Evolutionary conservation across 1,140 invertebrate genomes (phyloP).

Genomic region (Mercenaria mercenaria): DNA sequence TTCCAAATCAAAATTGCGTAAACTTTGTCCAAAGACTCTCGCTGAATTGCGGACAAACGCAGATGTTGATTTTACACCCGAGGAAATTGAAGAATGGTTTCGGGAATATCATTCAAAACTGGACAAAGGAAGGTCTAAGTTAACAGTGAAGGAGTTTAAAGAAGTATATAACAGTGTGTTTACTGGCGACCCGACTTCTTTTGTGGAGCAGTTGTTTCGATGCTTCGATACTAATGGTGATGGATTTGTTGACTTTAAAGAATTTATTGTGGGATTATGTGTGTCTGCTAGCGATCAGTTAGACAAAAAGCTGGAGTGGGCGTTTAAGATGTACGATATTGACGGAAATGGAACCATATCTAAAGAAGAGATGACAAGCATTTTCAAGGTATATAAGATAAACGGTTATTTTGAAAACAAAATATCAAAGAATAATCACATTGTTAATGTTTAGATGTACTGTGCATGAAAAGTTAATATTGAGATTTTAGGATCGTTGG

Average conservation of each 20-base stretch:
- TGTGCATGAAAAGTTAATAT: too few species aligned
- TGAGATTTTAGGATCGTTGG: too few species aligned
- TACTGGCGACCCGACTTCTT: constrained; percentile 67
- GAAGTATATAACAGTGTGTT: constrained; percentile 74
- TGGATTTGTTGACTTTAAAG: constrained; percentile 75
- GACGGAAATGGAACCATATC: constrained; percentile 94
- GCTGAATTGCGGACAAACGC: constrained; percentile 54
- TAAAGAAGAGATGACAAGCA: constrained; percentile 86
- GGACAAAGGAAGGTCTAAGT: constrained; percentile 2
- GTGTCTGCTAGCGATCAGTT: constrained; percentile 89
- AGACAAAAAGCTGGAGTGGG: constrained; percentile 96
- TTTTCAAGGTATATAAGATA: constrained; percentile 77
- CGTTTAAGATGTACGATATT: constrained; percentile 96
- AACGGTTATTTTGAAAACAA: too few species aligned
- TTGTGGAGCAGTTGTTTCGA: constrained; percentile 74
- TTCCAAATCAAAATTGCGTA: not conserved
- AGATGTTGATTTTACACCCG: constrained; percentile 95
- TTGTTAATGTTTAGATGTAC: too few species aligned
- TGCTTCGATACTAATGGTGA: constrained; percentile 75
- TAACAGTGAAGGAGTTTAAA: constrained; percentile 63
- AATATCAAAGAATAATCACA: too few species aligned
- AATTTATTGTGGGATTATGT: constrained; percentile 76
- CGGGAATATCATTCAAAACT: constrained; percentile 94
- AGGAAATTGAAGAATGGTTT: constrained; percentile 99
- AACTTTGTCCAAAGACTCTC: constrained; percentile 52